Percentiles rank a stretch among this genome's conserved stretches.
phyloP scores from a whole-genome alignment of 2,888 invertebrate species.

The Brachynemurus nebulosus region DNA sequence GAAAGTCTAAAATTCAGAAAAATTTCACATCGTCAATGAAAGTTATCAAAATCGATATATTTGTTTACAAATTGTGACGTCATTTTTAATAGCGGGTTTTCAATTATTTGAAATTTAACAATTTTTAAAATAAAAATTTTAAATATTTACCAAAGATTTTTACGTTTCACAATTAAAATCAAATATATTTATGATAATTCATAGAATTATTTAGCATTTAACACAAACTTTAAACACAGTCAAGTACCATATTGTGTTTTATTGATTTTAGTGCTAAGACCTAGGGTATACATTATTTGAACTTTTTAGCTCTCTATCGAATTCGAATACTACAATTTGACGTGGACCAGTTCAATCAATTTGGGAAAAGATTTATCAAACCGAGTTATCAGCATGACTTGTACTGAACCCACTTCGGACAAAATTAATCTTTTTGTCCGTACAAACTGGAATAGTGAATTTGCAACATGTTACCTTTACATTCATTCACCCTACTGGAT shows the following conservation, averaged over 20 bases:
- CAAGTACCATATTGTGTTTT: background rate
- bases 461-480: slow-evolving; percentile 46
- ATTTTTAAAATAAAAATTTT: too few relatives aligned
- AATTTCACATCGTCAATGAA: too few relatives aligned
- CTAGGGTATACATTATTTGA: too few relatives aligned
- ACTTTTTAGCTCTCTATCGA: background rate
- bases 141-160: too few relatives aligned
- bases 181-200: background rate
- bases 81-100: too few relatives aligned
- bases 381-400: background rate
- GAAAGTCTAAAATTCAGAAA: too few relatives aligned
- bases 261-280: background rate
- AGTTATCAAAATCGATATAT: too few relatives aligned
- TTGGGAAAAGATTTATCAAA: background rate
- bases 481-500: slow-evolving; percentile 71
- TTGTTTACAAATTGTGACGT: too few relatives aligned
- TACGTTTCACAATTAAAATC: background rate
- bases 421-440: background rate
- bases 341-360: slow-evolving; percentile 49
- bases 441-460: slow-evolving; percentile 33
- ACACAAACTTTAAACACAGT: too few relatives aligned
- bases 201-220: too few relatives aligned
- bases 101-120: too few relatives aligned
- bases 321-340: slow-evolving; percentile 47
- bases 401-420: background rate